Percentiles rank a stretch among this genome's conserved stretches.
Conservation (phyloP, 2,888 invertebrate genomes). For the Agonum fuliginosum region DNA sequence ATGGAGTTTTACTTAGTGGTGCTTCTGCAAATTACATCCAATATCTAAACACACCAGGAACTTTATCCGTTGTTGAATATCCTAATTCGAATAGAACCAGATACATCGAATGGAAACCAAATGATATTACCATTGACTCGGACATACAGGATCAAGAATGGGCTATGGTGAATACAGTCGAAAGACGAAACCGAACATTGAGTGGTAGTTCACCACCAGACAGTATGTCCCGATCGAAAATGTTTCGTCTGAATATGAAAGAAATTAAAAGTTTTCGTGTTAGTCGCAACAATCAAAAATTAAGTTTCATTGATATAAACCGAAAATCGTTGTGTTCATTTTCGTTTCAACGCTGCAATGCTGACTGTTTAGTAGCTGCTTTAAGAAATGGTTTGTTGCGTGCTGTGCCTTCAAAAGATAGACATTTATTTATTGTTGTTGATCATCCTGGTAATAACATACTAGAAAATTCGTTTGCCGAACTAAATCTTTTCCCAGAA, state of each 20-base stretch:
- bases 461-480: constrained; percentile 89
- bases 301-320: constrained; percentile 82
- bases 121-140: constrained; percentile 85
- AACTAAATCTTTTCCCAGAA: constrained; percentile 87
- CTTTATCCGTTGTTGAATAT: constrained; percentile 81
- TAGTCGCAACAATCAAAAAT: constrained; percentile 74
- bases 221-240: constrained; percentile 72
- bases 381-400: constrained; percentile 78
- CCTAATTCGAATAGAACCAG: constrained; percentile 71
- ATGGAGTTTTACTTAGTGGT: constrained; percentile 84
- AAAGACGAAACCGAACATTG: constrained; percentile 78
- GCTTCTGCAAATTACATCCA: constrained; percentile 78
- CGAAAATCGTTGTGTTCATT: constrained; percentile 86
- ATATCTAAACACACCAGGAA: constrained; percentile 81
- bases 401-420: constrained; percentile 83
- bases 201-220: constrained; percentile 74
- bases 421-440: constrained; percentile 82
- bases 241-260: constrained; percentile 76
- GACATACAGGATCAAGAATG: constrained; percentile 89
- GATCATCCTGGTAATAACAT: constrained; percentile 81
- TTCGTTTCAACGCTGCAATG: constrained; percentile 91
- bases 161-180: constrained; percentile 87
- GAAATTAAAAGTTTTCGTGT: constrained; percentile 81
- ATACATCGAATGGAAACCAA: constrained; percentile 87
- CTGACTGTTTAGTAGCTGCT: constrained; percentile 82